These are phyloP conservation scores for Periplaneta americana DNA, from an alignment of 1,140 invertebrate species.

Conservation along the genomic window DNA sequence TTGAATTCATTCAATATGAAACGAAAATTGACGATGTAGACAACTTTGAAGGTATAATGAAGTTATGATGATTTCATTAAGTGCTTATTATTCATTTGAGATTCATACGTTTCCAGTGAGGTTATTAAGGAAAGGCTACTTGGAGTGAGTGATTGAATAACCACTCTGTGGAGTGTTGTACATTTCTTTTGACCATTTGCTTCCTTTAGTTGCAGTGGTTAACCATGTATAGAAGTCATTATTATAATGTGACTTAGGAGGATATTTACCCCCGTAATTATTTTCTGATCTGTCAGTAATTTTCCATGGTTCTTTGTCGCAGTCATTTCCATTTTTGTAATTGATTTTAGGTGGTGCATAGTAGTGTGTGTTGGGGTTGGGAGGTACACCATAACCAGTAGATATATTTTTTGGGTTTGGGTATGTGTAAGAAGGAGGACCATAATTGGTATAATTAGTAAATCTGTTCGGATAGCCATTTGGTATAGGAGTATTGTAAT, in stretches of 20 bases:
- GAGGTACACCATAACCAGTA: not conserved
- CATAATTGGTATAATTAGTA: not conserved
- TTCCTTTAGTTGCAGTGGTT: not conserved
- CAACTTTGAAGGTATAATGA: too few species aligned
- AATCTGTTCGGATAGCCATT: too few species aligned
- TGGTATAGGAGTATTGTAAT: too few species aligned
- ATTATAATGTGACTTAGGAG: not conserved
- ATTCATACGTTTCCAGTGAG: too few species aligned
- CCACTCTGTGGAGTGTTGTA: not conserved
- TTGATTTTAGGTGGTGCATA: not conserved
- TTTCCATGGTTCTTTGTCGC: not conserved
- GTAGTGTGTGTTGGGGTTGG: not conserved
- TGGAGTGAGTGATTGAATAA: too few species aligned
- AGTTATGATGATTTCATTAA: too few species aligned
- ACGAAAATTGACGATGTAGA: too few species aligned
- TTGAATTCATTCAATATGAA: too few species aligned
- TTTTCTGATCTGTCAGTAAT: not conserved
- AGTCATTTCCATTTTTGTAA: not conserved
- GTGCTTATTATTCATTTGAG: too few species aligned
- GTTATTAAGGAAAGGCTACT: too few species aligned
- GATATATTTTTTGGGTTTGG: too few species aligned
- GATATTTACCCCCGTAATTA: not conserved
- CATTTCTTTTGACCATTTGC: not conserved
- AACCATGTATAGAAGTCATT: not conserved
- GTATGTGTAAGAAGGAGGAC: too few species aligned